phyloP scores from a whole-genome alignment of 2,797 vertebrate species.

The Siniperca scherzeri region DNA sequence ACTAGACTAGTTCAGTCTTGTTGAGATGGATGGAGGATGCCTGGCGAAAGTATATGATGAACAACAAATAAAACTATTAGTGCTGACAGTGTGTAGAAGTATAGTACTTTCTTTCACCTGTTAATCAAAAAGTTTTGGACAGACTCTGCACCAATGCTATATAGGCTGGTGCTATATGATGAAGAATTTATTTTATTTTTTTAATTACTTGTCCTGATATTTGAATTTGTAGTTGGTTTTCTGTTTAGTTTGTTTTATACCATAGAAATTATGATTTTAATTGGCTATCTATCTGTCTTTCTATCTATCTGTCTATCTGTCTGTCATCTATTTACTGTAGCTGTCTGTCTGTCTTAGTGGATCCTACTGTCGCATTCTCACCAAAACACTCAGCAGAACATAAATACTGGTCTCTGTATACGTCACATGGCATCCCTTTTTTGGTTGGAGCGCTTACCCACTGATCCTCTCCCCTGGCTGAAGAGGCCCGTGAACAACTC shows the following conservation, averaged over 20 bases:
- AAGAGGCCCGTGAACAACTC: conserved; percentile 69
- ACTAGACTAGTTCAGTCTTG: background rate
- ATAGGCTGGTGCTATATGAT: too few species aligned
- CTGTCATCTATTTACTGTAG: background rate
- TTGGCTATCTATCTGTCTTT: background rate
- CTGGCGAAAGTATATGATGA: background rate
- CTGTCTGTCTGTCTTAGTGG: background rate
- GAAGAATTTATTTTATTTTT: too few species aligned
- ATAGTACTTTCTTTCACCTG: background rate
- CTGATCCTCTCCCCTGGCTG: conserved; percentile 48
- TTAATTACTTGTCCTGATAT: too few species aligned
- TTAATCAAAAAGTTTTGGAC: background rate
- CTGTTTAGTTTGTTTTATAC: background rate
- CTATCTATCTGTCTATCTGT: background rate
- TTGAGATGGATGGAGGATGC: background rate
- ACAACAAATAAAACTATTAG: background rate
- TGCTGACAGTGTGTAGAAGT: background rate
- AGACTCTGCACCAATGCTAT: background rate
- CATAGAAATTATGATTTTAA: background rate
- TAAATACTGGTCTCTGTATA: conserved; percentile 44
- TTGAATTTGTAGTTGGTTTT: too few species aligned
- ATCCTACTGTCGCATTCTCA: conserved; percentile 23
- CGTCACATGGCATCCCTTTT: conserved; percentile 56
- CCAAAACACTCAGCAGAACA: conserved; percentile 26
- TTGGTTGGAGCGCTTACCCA: conserved; percentile 38